Base-by-base conservation (phyloP, 2,888 invertebrate species). In the Unio delphinus region DNA sequence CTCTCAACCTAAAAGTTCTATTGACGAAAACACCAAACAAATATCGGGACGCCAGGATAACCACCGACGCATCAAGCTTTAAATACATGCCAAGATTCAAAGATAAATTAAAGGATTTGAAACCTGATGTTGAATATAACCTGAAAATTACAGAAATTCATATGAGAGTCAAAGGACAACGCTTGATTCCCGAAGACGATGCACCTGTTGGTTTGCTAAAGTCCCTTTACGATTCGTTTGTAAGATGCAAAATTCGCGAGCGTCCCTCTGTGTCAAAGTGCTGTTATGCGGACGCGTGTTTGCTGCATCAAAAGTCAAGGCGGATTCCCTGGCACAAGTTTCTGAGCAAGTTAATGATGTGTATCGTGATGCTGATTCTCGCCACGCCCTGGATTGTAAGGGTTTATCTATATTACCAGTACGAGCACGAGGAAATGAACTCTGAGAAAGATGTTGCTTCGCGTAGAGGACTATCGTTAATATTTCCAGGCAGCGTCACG, bases 201-300 rank as follows among this genome's bases (percentile, higher is more conserved):
- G 84, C 81, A 0, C 85, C 85, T 4, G 83, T 85, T 30, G 83
- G 83, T 15, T 55, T 85, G 11, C 63, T 79, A 0, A 71, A 72
- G 56, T 68, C 83, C 17, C n/a, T 86, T 5, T 83, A 80, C 70
- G 81, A 83, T 58, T 77, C 83, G 30, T 61, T 86, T 15, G 58
- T 85, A 54, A 79, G 80, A 6, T 88, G 88, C 70, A 82, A 84
- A 65, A 79, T 88, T 7, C 73, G 85, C 18, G 76, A 82, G 28
- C 73, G 84, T 7, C 64, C 74, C 0, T 80, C 85, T 0, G 75
- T 87, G 55, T 67, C 60, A 8, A 64, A 73, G 11, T 87, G 87
- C 62, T 86, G 86, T 67, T 61, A 70, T 23, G 72, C 76, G 4
- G 76, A 81, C 62, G 67, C 82, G 11, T 79, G 74, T 17, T 55